These are phyloP conservation scores for Brachyopa scutellaris DNA, from an alignment of 2,888 invertebrate species.

Conservation along the genomic window DNA sequence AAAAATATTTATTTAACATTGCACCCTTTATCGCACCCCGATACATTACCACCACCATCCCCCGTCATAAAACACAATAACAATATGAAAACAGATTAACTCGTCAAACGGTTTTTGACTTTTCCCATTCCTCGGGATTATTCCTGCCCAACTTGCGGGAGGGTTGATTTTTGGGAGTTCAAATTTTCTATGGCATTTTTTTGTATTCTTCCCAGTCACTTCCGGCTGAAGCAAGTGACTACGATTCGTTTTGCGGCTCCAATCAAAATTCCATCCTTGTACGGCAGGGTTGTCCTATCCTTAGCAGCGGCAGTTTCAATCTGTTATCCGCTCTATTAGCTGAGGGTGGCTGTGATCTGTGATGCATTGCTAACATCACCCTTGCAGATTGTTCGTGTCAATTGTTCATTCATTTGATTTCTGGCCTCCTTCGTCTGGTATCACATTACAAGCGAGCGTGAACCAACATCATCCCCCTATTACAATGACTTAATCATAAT, in stretches of 20 bases:
- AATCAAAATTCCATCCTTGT: slow-evolving; percentile 72
- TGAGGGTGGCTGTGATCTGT: slow-evolving; percentile 52
- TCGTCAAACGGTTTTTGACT: slow-evolving; percentile 74
- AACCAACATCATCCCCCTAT: slow-evolving; percentile 74
- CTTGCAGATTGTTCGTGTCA: slow-evolving; percentile 66
- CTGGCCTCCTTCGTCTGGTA: slow-evolving; percentile 19
- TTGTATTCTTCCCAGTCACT: slow-evolving; percentile 21
- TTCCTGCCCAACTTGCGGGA: not conserved
- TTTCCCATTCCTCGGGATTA: slow-evolving; percentile 44
- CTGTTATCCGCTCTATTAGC: slow-evolving; percentile 72
- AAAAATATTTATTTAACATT: slow-evolving; percentile 66
- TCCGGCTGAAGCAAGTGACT: slow-evolving; percentile 64
- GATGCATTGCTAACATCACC: slow-evolving; percentile 58
- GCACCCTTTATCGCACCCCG: slow-evolving; percentile 61
- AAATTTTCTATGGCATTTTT: slow-evolving; percentile 17
- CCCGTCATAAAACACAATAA: slow-evolving; percentile 65
- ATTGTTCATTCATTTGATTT: slow-evolving; percentile 59
- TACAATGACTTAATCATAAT: slow-evolving; percentile 77
- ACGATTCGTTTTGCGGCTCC: slow-evolving; percentile 72
- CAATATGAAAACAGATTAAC: slow-evolving; percentile 74
- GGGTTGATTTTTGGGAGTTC: slow-evolving; percentile 36
- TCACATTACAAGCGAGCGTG: slow-evolving; percentile 52
- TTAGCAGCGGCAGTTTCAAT: slow-evolving; percentile 61
- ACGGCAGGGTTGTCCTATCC: slow-evolving; percentile 13
- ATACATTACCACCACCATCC: slow-evolving; percentile 41